phyloP scores from a whole-genome alignment of 2,888 invertebrate species.

The Rotaria socialis region DNA sequence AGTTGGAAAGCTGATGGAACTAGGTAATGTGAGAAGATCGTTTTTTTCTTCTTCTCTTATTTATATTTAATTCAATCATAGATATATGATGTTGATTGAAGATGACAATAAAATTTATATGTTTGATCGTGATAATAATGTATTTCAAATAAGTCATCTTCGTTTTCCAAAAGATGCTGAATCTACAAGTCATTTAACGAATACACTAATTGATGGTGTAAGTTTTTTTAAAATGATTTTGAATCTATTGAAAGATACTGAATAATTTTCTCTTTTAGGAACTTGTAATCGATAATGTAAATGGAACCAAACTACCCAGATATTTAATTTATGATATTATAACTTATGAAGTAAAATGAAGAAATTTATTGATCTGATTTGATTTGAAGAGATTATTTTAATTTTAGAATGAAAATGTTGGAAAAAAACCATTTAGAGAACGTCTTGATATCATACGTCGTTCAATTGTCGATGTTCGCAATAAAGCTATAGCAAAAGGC shows the following conservation, averaged over 20 bases:
- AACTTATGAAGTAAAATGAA: constrained; percentile 66
- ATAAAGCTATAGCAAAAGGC: constrained; percentile 73
- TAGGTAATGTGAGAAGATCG: constrained; percentile 64
- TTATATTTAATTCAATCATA: constrained; percentile 53
- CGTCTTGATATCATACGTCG: constrained; percentile 71
- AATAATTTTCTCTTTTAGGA: constrained; percentile 66
- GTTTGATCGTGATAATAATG: constrained; percentile 86
- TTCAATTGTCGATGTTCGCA: constrained; percentile 65
- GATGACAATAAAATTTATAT: constrained; percentile 80
- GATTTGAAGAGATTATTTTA: neutral
- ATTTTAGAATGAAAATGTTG: constrained; percentile 68
- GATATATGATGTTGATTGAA: constrained; percentile 93
- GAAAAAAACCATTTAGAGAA: constrained; percentile 72
- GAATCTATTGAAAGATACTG: neutral
- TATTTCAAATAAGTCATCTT: constrained; percentile 75
- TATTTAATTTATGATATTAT: constrained; percentile 92
- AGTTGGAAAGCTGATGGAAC: constrained; percentile 99
- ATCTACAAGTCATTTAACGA: constrained; percentile 68
- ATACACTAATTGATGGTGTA: constrained; percentile 88
- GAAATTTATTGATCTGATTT: constrained; percentile 21
- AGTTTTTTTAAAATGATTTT: constrained; percentile 54
- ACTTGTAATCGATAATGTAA: constrained; percentile 85
- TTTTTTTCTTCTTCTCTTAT: neutral
- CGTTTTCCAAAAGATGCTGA: constrained; percentile 75
- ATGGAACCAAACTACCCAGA: constrained; percentile 71